Percentiles rank a stretch among this genome's conserved stretches.
phyloP scores from a whole-genome alignment of 2,113 vertebrate species.

The Psilopsiagon aurifrons region DNA sequence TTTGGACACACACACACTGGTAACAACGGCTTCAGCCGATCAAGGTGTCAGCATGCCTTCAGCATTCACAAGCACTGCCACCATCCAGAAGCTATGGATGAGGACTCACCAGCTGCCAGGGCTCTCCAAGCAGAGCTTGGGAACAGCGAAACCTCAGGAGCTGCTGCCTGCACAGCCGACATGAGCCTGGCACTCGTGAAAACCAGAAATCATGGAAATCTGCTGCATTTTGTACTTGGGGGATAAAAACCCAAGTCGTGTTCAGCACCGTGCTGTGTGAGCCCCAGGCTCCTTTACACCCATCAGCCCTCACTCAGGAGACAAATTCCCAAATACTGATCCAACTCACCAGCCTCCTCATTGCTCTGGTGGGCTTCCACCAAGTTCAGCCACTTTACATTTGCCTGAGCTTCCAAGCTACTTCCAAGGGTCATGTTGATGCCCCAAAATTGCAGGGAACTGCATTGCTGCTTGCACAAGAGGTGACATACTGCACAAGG shows the following conservation, averaged over 20 bases:
- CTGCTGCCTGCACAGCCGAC: neutral
- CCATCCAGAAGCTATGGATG: neutral
- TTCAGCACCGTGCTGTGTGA: neutral
- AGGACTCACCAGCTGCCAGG: neutral
- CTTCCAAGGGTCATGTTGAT: neutral
- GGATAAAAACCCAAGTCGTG: neutral
- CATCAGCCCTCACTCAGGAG: neutral
- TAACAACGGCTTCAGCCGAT: neutral
- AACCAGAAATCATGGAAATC: neutral
- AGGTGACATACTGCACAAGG: fast-evolving
- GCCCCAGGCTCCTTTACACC: neutral
- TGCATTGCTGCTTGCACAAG: neutral
- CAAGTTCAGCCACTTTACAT: neutral
- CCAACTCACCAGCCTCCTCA: neutral
- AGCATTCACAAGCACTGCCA: neutral
- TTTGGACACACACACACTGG: neutral
- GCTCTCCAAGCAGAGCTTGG: neutral
- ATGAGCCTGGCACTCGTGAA: fast-evolving
- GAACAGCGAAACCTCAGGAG: neutral
- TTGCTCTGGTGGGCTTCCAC: fast-evolving
- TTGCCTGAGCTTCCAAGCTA: neutral
- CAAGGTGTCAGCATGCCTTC: neutral
- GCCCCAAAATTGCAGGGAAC: neutral
- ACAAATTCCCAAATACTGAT: neutral
- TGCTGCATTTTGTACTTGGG: neutral